phyloP scores from a whole-genome alignment of 2,888 invertebrate genomes.

The Dendrolimus pini region DNA sequence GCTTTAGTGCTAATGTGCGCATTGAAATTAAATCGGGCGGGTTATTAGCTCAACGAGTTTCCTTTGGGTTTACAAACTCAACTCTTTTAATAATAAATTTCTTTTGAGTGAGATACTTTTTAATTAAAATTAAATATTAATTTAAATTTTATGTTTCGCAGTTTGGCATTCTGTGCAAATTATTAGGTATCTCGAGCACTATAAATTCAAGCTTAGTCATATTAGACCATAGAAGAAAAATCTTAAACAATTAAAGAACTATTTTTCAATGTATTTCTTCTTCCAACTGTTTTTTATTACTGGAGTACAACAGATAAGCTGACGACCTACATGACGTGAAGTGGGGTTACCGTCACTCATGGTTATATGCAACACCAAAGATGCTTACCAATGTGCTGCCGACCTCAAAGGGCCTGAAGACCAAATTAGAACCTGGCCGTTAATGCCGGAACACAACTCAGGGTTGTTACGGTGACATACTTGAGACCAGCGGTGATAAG shows the following conservation, averaged over 20 bases:
- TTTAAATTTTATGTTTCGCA: too few species aligned
- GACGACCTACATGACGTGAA: neutral
- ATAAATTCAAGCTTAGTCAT: too few species aligned
- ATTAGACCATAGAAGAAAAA: too few species aligned
- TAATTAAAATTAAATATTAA: neutral
- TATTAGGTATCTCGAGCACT: too few species aligned
- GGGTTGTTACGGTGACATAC: neutral
- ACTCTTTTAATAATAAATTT: neutral
- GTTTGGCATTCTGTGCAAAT: too few species aligned
- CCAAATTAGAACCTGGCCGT: neutral
- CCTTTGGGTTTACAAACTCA: neutral
- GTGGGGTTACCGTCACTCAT: neutral
- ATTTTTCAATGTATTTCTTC: too few species aligned
- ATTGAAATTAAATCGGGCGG: conserved; percentile 13
- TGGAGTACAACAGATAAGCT: neutral
- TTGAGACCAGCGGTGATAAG: neutral
- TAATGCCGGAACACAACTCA: neutral
- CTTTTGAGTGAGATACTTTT: neutral
- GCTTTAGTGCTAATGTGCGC: conserved; percentile 16
- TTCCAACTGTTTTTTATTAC: neutral
- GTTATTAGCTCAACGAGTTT: conserved; percentile 23
- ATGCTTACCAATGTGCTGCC: neutral
- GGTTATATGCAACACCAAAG: neutral
- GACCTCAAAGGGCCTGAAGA: neutral
- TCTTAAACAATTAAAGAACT: too few species aligned